Conservation (phyloP, 2,797 vertebrate genomes). For the Semaprochilodus insignis region DNA sequence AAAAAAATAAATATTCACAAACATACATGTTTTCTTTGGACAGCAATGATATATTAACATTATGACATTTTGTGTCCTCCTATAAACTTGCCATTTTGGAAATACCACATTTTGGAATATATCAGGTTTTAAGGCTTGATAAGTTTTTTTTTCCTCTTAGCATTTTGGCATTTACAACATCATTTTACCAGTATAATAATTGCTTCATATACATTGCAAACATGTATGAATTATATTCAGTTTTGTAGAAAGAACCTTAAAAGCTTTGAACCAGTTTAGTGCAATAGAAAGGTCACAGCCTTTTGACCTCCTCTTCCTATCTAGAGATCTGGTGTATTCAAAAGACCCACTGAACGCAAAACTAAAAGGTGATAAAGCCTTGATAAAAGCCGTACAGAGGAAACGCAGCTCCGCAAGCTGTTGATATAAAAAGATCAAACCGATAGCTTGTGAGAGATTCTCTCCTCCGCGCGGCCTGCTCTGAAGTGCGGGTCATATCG, state of each 20-base stretch:
- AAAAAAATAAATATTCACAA: too few species aligned
- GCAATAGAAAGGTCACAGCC: constrained; percentile 38
- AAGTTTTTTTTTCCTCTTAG: background rate
- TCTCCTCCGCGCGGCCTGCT: constrained; percentile 59
- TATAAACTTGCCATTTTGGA: too few species aligned
- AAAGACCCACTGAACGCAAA: constrained; percentile 47
- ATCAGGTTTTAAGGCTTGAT: too few species aligned
- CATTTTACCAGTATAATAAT: background rate
- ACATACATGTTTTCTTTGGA: too few species aligned
- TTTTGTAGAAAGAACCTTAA: constrained; percentile 4
- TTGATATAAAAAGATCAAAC: constrained; percentile 65
- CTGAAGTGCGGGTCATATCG: constrained; percentile 56
- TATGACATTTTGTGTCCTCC: too few species aligned
- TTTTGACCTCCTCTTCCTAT: constrained; percentile 43
- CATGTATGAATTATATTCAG: background rate
- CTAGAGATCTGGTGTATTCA: constrained; percentile 30
- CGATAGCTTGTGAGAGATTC: constrained; percentile 48
- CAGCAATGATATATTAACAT: too few species aligned
- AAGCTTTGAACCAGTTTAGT: constrained; percentile 44
- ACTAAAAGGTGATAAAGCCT: constrained; percentile 47
- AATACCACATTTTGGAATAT: too few species aligned
- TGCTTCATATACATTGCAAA: background rate
- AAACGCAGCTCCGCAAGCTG: constrained; percentile 51
- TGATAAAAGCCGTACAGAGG: constrained; percentile 44
- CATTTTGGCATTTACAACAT: background rate